Evolutionary conservation across 2,888 invertebrate species (phyloP), one percentile per base, ranked within the genome.

Genomic region (Sipha maydis): DNA sequence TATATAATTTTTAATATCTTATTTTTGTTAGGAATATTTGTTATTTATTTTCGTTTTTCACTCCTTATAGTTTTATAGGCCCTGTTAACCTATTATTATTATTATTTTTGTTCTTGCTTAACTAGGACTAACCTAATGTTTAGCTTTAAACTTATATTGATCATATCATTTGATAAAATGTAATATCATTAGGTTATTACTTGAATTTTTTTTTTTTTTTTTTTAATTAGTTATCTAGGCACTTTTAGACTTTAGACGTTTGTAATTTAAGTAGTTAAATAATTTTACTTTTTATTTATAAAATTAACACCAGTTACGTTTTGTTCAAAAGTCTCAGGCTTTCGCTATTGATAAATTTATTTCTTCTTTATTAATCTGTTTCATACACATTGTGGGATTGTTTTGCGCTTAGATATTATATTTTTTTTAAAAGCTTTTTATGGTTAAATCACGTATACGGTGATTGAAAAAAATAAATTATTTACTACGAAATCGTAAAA

Each of bases 301-400:
- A 82, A 48, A 88, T 88, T 88, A 88, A 88, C 88, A 88, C 80
- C 73, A 82, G 25, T 88, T 88, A 73, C 61, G 61, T 88, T 80
- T 80, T 88, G 80, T 80, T 88, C 48, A 88, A 88, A 82, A 86
- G 61, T 88, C 88, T 88, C 88, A 82, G 75, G 88, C 88, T 88
- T 88, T 88, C 88, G 82, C 88, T 88, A 88, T 88, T 88, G 80
- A 82, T 88, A 88, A 88, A 88, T 88, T 88, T 88, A 88, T 88
- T 88, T 88, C 88, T 88, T 88, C 88, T 88, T 48, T 79, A 67
- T 82, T 75, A 73, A 86, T 86, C 82, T 88, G 79, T 86, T 80
- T 79, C 71, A 71, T 61, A 75, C 73, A 82, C 61, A 75, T 73
- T 73, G 78, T 88, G 88, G 76, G 80, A 88, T 82, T 76, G 80